A percentile compares a stretch with the other conserved stretches of the same genome.
Evolutionary conservation across 2,797 vertebrate species (phyloP).

Genomic region (Emydoidea blandingii): DNA sequence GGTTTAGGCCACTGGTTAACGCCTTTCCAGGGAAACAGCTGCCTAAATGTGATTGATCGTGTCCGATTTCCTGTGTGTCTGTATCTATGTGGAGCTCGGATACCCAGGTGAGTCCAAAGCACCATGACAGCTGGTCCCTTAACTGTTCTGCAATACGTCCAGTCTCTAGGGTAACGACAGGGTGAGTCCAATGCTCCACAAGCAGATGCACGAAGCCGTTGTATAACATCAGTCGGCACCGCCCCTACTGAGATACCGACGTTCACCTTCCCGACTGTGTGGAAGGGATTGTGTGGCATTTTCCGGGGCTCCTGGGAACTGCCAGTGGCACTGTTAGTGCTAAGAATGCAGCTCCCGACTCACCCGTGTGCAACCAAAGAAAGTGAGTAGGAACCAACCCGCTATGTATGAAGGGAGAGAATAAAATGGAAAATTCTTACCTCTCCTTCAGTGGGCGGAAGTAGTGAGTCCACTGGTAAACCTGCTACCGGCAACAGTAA

Average conservation of each 20-base stretch:
- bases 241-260: not conserved
- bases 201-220: not conserved
- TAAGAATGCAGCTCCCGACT: not conserved
- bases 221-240: not conserved
- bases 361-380: not conserved
- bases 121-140: not conserved
- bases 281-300: not conserved
- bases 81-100: not conserved
- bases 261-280: rapidly evolving
- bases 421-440: not conserved
- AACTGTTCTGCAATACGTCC: not conserved
- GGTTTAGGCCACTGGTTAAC: not conserved
- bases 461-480: not conserved
- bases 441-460: not conserved
- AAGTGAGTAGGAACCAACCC: not conserved
- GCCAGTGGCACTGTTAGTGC: not conserved
- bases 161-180: rapidly evolving
- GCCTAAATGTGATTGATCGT: not conserved
- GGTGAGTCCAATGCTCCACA: not conserved
- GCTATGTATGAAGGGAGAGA: not conserved
- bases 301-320: not conserved
- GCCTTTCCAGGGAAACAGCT: not conserved
- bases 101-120: rapidly evolving
- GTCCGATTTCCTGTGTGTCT: too few relatives aligned
- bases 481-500: rapidly evolving